Conservation (phyloP, 2,113 vertebrate genomes). For the Elephantulus edwardii region DNA sequence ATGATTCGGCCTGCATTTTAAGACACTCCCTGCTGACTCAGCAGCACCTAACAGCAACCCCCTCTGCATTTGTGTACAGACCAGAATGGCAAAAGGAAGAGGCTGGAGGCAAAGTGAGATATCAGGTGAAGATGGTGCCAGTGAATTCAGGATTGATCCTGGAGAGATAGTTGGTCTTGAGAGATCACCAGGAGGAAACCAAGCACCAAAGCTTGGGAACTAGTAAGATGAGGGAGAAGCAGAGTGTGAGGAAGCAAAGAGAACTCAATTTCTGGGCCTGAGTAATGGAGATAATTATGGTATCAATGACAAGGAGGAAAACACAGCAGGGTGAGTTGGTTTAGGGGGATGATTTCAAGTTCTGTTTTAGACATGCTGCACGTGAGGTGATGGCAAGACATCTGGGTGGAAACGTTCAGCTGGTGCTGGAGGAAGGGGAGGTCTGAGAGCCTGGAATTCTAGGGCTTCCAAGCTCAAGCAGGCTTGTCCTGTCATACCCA, state of each 20-base stretch:
- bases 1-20: neutral
- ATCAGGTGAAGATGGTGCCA: neutral
- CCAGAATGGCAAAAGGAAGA: neutral
- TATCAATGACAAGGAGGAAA: neutral
- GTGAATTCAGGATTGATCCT: neutral
- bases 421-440: neutral
- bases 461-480: neutral
- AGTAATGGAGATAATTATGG: neutral
- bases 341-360: neutral
- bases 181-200: neutral
- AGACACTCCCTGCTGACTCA: neutral
- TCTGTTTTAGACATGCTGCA: neutral
- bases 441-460: neutral
- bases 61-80: accelerated
- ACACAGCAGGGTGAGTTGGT: neutral
- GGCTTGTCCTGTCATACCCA: neutral
- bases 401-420: neutral
- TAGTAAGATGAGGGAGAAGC: neutral
- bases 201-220: neutral
- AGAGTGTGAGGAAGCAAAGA: neutral
- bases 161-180: neutral
- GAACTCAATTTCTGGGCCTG: neutral
- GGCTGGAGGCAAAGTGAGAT: neutral
- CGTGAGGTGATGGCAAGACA: accelerated
- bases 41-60: neutral